Base-by-base conservation (phyloP, 2,888 invertebrate species). In the Caradrina kadenii region DNA sequence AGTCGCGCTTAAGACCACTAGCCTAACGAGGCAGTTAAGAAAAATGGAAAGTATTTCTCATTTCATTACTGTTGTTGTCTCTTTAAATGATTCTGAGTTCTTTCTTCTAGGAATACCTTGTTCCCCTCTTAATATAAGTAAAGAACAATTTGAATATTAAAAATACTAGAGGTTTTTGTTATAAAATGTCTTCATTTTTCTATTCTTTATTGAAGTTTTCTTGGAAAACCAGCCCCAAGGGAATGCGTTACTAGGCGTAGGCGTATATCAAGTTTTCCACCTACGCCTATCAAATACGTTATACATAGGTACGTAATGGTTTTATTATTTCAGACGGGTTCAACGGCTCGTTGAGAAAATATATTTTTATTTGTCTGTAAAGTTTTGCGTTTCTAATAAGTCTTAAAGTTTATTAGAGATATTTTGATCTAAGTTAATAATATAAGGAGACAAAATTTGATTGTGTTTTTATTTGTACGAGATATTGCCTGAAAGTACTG, bases 321-420 rank as follows among this genome's bases (percentile, higher is more conserved):
- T 42, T 55, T 68, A 68, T 58, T 62, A 59, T 50, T 58, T 49
- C 4, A 48, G 39, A 49, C 17, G 13, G 11, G 45, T 56, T 56
- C 5, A 48, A 56, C 11, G 19, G 21, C 39, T 48, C 45, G 26
- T 21, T 15, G 0, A 26, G 45, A 4, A 48, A 19, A 45, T 8
- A 17, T 26, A 0, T 45, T 50, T 49, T 17, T 60, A 59, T 45
- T 22, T 49, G n/a, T 2, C 15, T 22, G 11, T 26, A 45, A n/a
- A 55, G 8, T 53, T 50, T 4, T 45, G 22, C 1, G 19, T 39
- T 26, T 15, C 6, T 5, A 1, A 39, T 49, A 45, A 50, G 42
- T 31, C 50, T 56, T 2, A n/a, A 22, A 26, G 17, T 35, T n/a
- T 42, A 6, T 7, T 54, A 15, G 2, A 4, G 31, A 39, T 39